phyloP scores from a whole-genome alignment of 2,113 vertebrate species.

The Myocastor coypus region DNA sequence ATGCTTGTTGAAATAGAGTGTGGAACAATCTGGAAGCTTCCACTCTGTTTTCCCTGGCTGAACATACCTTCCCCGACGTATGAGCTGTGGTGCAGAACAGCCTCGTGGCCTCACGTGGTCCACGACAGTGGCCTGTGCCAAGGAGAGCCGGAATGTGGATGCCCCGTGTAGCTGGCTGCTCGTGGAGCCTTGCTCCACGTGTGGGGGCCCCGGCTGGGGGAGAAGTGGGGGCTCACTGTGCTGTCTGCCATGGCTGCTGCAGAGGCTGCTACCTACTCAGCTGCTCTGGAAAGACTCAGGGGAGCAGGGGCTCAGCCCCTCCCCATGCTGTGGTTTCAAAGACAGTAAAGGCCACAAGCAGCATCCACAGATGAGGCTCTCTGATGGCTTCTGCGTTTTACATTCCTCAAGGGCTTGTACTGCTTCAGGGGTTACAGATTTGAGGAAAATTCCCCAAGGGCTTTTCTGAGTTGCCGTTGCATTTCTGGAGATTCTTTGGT shows the following conservation, averaged over 20 bases:
- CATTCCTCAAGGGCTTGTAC: background rate
- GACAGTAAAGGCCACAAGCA: background rate
- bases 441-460: conserved; percentile 34
- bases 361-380: background rate
- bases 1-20: conserved; percentile 15
- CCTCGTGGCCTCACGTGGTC: background rate
- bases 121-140: background rate
- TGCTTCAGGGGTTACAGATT: background rate
- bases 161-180: conserved; percentile 41
- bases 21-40: conserved; percentile 48
- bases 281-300: background rate
- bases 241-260: background rate
- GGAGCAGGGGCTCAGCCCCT: conserved; percentile 50
- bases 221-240: background rate
- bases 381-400: background rate
- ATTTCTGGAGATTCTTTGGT: background rate
- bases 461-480: conserved; percentile 41
- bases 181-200: conserved; percentile 65
- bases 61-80: conserved; percentile 17
- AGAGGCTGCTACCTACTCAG: background rate
- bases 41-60: background rate
- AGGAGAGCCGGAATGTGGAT: background rate
- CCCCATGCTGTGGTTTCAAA: background rate
- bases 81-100: conserved; percentile 24
- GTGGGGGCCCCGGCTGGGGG: conserved; percentile 29